Conservation (phyloP, 2,797 vertebrate species). For the Malurus leucopterus region DNA sequence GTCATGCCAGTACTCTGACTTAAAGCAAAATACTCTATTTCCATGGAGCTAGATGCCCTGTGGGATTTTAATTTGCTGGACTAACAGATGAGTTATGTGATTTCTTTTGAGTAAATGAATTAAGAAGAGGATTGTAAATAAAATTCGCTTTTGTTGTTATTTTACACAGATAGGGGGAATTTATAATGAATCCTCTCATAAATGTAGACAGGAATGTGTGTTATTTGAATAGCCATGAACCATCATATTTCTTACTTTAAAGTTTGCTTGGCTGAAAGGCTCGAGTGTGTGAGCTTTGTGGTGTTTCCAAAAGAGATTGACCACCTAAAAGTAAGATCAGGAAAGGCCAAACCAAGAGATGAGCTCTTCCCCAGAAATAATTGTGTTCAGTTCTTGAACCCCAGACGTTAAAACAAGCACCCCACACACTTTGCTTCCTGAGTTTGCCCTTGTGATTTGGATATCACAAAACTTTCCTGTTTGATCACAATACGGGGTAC, state of each 20-base stretch:
- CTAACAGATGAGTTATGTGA: background rate
- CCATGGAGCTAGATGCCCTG: background rate
- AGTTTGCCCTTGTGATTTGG: background rate
- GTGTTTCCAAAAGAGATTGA: background rate
- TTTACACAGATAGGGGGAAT: background rate
- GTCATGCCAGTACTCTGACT: background rate
- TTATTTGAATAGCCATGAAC: background rate
- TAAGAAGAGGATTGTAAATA: background rate
- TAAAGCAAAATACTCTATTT: background rate
- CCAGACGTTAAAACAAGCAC: background rate
- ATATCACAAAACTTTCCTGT: background rate
- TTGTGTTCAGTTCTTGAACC: background rate
- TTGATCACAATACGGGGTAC: background rate
- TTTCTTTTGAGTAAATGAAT: constrained; percentile 14
- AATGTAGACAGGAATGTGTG: background rate
- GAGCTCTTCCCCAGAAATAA: background rate
- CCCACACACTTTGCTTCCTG: background rate
- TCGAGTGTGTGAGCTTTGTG: background rate
- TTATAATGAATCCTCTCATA: background rate
- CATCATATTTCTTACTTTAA: background rate
- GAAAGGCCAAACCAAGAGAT: background rate
- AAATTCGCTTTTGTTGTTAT: background rate
- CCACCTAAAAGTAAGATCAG: background rate
- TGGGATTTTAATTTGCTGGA: background rate
- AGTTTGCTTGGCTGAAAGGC: background rate